phyloP scores from a whole-genome alignment of 2,888 invertebrate species.

The Folsomia manolachei region DNA sequence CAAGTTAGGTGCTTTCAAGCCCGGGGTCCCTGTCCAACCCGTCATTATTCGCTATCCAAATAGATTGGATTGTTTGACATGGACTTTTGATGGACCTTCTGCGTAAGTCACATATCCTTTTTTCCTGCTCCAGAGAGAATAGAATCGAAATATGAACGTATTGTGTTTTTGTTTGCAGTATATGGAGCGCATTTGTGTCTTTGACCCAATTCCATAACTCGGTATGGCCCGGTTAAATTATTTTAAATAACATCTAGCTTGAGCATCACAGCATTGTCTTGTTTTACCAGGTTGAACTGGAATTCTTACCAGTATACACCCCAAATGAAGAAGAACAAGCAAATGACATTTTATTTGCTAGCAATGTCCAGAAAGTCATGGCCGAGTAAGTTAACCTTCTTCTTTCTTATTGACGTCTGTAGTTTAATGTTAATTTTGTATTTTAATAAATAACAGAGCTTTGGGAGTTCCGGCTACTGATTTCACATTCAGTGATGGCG shows the following conservation, averaged over 20 bases:
- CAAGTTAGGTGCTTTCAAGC: slow-evolving; percentile 59
- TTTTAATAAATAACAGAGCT: slow-evolving; percentile 60
- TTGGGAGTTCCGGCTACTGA: slow-evolving; percentile 81
- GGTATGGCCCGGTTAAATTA: no score
- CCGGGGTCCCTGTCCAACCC: slow-evolving; percentile 92
- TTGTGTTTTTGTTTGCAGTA: slow-evolving; percentile 58
- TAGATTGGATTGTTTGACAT: slow-evolving; percentile 80
- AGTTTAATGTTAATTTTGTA: background rate
- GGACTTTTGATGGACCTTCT: slow-evolving; percentile 94
- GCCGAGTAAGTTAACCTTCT: slow-evolving; percentile 64
- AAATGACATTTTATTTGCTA: slow-evolving; percentile 83
- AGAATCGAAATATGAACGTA: background rate
- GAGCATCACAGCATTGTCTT: no score
- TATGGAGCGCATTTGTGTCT: slow-evolving; percentile 81
- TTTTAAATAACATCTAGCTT: no score
- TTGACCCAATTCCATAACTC: slow-evolving; percentile 81
- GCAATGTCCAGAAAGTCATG: slow-evolving; percentile 86
- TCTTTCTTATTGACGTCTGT: no score
- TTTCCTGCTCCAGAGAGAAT: no score
- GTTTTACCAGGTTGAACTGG: no score
- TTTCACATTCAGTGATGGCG: slow-evolving; percentile 76
- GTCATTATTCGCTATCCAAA: slow-evolving; percentile 89
- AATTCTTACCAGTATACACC: slow-evolving; percentile 86
- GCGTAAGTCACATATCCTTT: slow-evolving; percentile 61
- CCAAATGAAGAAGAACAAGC: slow-evolving; percentile 81